A percentile compares a stretch with the other conserved stretches of the same genome.
Evolutionary conservation across 2,797 vertebrate genomes (phyloP).

Genomic region (Vespertilio murinus): DNA sequence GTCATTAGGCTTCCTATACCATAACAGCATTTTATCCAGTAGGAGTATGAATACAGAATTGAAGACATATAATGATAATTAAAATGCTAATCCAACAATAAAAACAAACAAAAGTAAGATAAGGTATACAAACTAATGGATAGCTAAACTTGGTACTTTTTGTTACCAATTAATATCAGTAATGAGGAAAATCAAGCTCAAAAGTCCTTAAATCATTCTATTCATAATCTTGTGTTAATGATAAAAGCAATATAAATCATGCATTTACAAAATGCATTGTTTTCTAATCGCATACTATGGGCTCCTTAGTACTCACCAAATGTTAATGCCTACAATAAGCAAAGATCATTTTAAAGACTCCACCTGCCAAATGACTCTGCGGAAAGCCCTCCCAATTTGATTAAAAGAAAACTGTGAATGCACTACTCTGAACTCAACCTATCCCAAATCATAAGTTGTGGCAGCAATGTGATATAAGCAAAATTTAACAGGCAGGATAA

Average conservation of each 20-base stretch:
- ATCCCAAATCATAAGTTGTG: background rate
- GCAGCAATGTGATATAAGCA: background rate
- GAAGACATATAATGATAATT: background rate
- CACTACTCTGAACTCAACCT: background rate
- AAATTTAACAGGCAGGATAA: slow-evolving; percentile 35
- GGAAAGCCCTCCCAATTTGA: slow-evolving; percentile 16
- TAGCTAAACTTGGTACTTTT: background rate
- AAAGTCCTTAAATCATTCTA: slow-evolving; percentile 26
- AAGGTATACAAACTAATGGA: slow-evolving; percentile 21
- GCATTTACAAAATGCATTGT: background rate
- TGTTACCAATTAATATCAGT: slow-evolving; percentile 18
- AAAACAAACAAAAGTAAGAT: slow-evolving; percentile 39
- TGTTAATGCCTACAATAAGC: background rate
- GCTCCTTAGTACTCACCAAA: background rate
- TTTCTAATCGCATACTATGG: background rate
- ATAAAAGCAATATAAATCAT: slow-evolving; percentile 31
- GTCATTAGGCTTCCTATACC: slow-evolving; percentile 1
- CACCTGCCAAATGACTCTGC: background rate
- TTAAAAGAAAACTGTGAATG: slow-evolving; percentile 32
- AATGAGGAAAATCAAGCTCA: slow-evolving; percentile 17
- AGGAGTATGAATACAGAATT: background rate
- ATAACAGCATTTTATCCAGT: background rate
- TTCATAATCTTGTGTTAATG: slow-evolving; percentile 33
- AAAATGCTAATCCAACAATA: slow-evolving; percentile 18
- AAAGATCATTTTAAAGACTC: slow-evolving; percentile 38